Evolutionary conservation across 2,113 vertebrate genomes (phyloP), one percentile per base, ranked within the genome.

Genomic region (Meriones unguiculatus): DNA sequence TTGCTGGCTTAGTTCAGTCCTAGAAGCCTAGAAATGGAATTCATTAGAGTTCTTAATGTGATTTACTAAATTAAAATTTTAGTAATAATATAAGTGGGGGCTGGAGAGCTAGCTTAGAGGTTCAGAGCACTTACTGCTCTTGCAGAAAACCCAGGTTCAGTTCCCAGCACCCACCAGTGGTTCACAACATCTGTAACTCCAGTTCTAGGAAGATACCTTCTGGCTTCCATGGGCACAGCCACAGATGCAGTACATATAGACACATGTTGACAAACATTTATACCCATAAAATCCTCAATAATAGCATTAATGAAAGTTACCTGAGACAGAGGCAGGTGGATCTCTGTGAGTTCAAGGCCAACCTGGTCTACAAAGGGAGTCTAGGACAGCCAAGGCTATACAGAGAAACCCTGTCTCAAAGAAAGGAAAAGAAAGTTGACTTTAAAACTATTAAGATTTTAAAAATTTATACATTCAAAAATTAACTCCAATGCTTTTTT

Each of bases 21-120:
- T 96, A 84, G 86, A 94, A 73, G 54, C 69, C 7, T 86, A 50
- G n/a, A 65, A 50, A n/a, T 92, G 4, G 38, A 92, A 85, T 92
- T 84, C 65, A 77, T 93, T 87, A 70, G 57, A 17, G 6, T 81
- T 93, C 41, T 97, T 95, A n/a, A 65, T 89, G 35, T 81, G 4
- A 59, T 65, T 76, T 89, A 30, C 32, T 32, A 65, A 85, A 57
- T 70, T 65, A 65, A 46, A 65, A 46, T 85, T 65, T 85, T 65
- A 46, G 9, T 46, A 85, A 46, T 6, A 85, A 30, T 4, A 65
- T 65, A 46, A 32, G 4, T 85, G 14, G 38, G 15, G 62, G 14
- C 82, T 85, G 62, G 80, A 82, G 62, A 65, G 38, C 64, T 30
- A 46, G 62, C 38, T 46, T 65, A 10, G 38, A 14, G 25, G 62